Percentiles rank a stretch among this genome's conserved stretches.
phyloP scores from a whole-genome alignment of 2,888 invertebrate species.

The Kryphioiulus occultus region DNA sequence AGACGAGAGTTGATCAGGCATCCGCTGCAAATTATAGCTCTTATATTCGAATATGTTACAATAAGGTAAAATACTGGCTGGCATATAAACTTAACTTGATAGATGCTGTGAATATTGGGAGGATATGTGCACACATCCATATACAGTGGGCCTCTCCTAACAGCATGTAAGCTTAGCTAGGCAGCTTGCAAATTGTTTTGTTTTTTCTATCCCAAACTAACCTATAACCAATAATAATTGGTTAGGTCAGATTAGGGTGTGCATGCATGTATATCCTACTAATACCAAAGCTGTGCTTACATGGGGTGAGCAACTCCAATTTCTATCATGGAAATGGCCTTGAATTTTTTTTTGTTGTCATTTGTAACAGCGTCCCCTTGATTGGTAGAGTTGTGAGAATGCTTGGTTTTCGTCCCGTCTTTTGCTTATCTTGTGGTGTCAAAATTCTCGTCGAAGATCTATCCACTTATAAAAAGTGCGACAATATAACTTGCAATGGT shows the following conservation, averaged over 20 bases:
- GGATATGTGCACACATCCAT: neutral
- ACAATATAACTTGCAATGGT: conserved; percentile 35
- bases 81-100: neutral
- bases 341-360: neutral
- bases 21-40: conserved; percentile 29
- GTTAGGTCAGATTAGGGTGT: no score
- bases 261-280: no score
- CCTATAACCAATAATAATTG: no score
- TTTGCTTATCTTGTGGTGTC: conserved; percentile 44
- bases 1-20: conserved; percentile 6
- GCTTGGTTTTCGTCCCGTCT: neutral
- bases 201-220: no score
- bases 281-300: no score
- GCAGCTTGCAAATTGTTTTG: no score
- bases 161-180: no score
- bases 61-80: neutral
- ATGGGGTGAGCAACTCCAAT: no score
- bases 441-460: neutral
- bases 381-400: conserved; percentile 35
- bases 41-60: conserved; percentile 3
- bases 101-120: neutral
- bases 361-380: conserved; percentile 12
- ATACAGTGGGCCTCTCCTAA: no score
- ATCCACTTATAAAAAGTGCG: conserved; percentile 38
- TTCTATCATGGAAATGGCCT: no score